Percentiles rank a stretch among this genome's conserved stretches.
Conservation (phyloP, 1,140 invertebrate genomes). For the Lamellibrachia luymesi region DNA sequence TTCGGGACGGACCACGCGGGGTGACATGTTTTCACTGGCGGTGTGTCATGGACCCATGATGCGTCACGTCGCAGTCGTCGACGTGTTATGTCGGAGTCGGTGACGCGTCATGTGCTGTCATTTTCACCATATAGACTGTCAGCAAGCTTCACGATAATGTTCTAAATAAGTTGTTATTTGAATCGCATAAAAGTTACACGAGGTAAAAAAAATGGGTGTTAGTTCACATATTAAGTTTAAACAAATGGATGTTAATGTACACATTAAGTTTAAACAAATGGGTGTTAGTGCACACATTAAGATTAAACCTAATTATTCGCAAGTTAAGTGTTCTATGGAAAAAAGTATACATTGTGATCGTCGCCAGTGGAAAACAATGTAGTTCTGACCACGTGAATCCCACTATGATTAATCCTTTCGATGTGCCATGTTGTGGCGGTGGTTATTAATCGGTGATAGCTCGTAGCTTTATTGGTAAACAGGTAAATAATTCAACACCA, state of each 20-base stretch:
- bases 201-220: too few relatives aligned
- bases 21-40: too few relatives aligned
- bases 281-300: neutral
- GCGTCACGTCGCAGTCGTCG: too few relatives aligned
- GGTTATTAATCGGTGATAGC: neutral
- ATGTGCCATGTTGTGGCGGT: neutral
- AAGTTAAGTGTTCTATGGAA: neutral
- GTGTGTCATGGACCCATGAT: too few relatives aligned
- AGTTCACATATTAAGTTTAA: neutral
- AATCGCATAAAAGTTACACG: too few relatives aligned
- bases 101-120: too few relatives aligned
- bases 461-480: neutral
- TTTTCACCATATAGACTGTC: too few relatives aligned
- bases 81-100: too few relatives aligned
- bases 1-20: too few relatives aligned
- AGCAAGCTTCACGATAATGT: too few relatives aligned
- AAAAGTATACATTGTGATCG: neutral
- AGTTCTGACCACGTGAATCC: neutral
- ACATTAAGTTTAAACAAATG: neutral
- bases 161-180: too few relatives aligned
- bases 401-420: neutral
- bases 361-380: neutral
- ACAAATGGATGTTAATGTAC: neutral
- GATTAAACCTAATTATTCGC: too few relatives aligned
- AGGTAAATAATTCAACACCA: neutral